phyloP scores from a whole-genome alignment of 1,140 invertebrate species.

The Drosophila ambigua region DNA sequence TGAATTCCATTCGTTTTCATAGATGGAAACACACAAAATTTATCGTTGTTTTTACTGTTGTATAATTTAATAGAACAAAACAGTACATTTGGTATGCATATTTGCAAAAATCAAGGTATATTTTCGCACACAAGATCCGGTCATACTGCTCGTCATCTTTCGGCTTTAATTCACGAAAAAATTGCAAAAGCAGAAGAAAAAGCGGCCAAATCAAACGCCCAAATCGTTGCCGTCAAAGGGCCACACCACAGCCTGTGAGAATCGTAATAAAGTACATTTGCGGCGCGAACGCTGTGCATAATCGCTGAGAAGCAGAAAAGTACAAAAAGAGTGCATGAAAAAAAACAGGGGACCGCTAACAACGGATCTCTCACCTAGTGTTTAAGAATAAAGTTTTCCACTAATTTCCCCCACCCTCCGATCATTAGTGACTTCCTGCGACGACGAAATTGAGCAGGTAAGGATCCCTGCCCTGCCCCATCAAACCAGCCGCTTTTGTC shows the following conservation, averaged over 20 bases:
- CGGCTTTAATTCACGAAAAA: conserved; percentile 79
- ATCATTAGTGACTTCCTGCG: conserved; percentile 25
- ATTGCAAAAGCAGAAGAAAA: conserved; percentile 36
- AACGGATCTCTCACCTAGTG: conserved; percentile 56
- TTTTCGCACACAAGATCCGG: conserved; percentile 16
- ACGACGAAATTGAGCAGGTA: conserved; percentile 51
- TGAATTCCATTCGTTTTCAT: neutral
- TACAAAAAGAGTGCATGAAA: conserved; percentile 33
- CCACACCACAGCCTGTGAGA: conserved; percentile 5
- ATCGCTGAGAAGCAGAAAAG: conserved; percentile 25
- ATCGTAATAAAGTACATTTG: neutral
- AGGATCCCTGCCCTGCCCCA: conserved; percentile 20
- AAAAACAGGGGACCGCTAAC: conserved; percentile 35
- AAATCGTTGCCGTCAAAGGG: conserved; percentile 34
- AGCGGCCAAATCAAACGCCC: conserved; percentile 14
- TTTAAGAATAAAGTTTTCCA: conserved; percentile 64
- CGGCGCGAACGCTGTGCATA: neutral
- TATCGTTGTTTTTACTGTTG: neutral
- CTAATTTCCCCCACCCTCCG: conserved; percentile 32
- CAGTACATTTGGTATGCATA: neutral
- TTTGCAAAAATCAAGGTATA: neutral
- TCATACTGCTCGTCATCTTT: conserved; percentile 67
- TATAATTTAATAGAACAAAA: too few relatives aligned
- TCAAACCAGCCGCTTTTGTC: too few relatives aligned
- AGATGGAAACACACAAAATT: too few relatives aligned